Conservation (phyloP, 2,797 vertebrate species). For the Lepilemur septentrionalis region DNA sequence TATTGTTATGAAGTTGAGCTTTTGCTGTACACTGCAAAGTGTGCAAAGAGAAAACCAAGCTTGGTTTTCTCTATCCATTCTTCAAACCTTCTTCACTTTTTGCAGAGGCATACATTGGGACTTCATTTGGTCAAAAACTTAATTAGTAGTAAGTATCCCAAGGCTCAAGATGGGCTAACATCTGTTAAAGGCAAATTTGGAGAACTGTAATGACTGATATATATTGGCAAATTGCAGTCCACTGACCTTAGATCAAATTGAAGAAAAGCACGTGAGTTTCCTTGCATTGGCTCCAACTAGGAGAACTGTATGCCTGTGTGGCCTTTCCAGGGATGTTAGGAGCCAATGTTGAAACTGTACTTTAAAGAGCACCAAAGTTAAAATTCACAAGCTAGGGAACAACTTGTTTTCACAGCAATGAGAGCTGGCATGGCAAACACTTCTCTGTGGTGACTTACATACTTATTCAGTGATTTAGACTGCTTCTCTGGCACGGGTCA, state of each 20-base stretch:
- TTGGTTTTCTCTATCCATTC: background rate
- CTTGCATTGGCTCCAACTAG: slow-evolving; percentile 4
- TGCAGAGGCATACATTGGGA: background rate
- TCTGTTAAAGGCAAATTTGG: background rate
- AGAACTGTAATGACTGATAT: background rate
- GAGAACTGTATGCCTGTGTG: slow-evolving; percentile 13
- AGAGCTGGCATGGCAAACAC: slow-evolving; percentile 73
- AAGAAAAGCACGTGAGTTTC: background rate
- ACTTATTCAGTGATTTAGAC: slow-evolving; percentile 84
- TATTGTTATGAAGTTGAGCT: background rate
- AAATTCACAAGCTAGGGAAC: slow-evolving; percentile 75
- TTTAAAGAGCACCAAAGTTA: slow-evolving; percentile 77
- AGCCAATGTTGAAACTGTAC: slow-evolving; percentile 75
- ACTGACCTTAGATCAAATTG: slow-evolving; percentile 5
- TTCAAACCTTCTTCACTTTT: background rate
- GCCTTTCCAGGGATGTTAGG: slow-evolving; percentile 61
- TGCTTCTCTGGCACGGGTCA: slow-evolving; percentile 84
- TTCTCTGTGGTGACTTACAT: slow-evolving; percentile 86
- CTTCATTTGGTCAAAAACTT: background rate
- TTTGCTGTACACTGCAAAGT: background rate
- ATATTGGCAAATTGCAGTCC: background rate
- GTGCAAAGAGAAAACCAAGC: too few relatives aligned
- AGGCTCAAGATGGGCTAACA: background rate
- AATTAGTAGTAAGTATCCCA: background rate
- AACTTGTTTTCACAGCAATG: slow-evolving; percentile 81